These are phyloP conservation scores for Biston stratarius DNA, from an alignment of 2,888 invertebrate genomes.

Conservation along the genomic window DNA sequence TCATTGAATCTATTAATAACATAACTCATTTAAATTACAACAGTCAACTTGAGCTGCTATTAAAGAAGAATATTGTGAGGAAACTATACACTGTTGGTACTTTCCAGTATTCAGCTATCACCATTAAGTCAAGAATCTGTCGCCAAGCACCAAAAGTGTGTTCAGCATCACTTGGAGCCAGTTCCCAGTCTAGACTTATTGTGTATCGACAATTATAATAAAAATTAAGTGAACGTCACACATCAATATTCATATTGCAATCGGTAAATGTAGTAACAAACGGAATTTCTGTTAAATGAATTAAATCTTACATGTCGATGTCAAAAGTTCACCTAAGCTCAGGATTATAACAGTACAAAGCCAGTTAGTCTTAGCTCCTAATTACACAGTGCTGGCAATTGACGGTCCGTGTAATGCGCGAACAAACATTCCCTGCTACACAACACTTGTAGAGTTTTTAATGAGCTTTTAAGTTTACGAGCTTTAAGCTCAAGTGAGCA, in stretches of 20 bases:
- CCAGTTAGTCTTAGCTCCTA: constrained; percentile 43
- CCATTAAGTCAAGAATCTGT: too few species aligned
- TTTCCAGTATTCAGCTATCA: too few species aligned
- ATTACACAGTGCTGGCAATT: constrained; percentile 52
- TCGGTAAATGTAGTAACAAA: background rate
- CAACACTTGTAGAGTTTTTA: constrained; percentile 48
- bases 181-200: too few species aligned
- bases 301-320: background rate
- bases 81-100: too few species aligned
- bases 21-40: too few species aligned
- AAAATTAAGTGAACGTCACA: too few species aligned
- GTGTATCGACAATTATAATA: too few species aligned
- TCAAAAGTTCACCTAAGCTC: constrained; percentile 3
- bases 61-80: too few species aligned
- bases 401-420: constrained; percentile 46
- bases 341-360: constrained; percentile 21
- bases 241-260: background rate
- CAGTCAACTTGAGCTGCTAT: too few species aligned
- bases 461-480: constrained; percentile 41
- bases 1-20: too few species aligned
- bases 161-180: too few species aligned
- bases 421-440: constrained; percentile 37
- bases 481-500: constrained; percentile 33
- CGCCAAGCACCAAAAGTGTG: too few species aligned
- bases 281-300: background rate